Evolutionary conservation across 2,797 vertebrate species (phyloP), one percentile per base, ranked within the genome.

Genomic region (Artibeus lituratus): DNA sequence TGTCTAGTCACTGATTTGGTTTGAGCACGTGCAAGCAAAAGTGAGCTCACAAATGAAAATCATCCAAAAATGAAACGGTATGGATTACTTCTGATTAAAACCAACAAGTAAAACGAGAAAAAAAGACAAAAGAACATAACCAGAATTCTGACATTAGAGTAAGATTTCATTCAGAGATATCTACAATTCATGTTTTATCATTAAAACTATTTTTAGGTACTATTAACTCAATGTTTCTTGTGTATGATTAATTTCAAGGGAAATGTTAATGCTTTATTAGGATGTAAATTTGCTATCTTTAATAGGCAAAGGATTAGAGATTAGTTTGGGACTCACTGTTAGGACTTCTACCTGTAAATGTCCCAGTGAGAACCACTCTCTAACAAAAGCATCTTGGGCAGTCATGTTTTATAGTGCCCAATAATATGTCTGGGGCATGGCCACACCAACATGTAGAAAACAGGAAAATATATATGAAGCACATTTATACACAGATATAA

Each of bases 321-420:
- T 83, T 92, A 15, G 12, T 73, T 73, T 86, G 49, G 24, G 42
- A 97, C 96, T 98, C 92, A 92, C 81, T 95, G 84, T 86, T 69
- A 93, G 2, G 96, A 69, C 90, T 98, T 99, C 99, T 99, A 99
- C 99, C 99, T 99, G 99, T 99, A 99, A 81, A 99, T 98, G 98
- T 99, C 99, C 99, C 99, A 99, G 98, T 99, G 98, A 99, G 99
- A 99, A 99, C 99, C 98, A 86, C 99, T 99, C 98, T 99, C 99
- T 99, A 99, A 99, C 96, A 99, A 99, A 98, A 99, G 99, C 99
- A 99, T 99, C 99, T 99, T 99, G 97, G 99, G 99, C 95, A 99
- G 99, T 94, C 99, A 99, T 95, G 99, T 99, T 99, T 99, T 99
- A 99, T 98, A 99, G 98, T 99, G 98, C 98, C 99, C 99, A 99